Evolutionary conservation across 2,797 vertebrate genomes (phyloP), one percentile per base, ranked within the genome.

Genomic region (Enteromius mattozi): DNA sequence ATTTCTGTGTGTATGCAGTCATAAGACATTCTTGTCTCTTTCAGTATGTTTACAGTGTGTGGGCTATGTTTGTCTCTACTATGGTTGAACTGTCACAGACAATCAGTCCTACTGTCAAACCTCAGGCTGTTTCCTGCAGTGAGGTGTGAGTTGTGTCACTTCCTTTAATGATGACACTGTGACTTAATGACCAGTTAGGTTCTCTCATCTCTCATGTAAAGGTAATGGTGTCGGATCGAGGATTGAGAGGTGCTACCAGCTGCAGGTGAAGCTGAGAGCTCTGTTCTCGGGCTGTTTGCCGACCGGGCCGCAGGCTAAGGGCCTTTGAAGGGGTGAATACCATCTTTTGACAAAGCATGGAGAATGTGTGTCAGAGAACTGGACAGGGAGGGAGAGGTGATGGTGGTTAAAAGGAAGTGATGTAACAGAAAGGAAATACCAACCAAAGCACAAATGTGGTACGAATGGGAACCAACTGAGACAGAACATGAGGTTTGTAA

Each of bases 301-400:
- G 94, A 97, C 97, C 97, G 97, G 98, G 98, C 97, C 98, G 98
- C 98, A 99, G 98, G 98, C 98, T 99, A 98, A 96, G 96, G 97
- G 98, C 97, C 98, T 99, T 99, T 99, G 98, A 99, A 99, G 98
- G 98, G 98, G 98, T 97, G 98, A 99, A 99, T 98, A 97, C 98
- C 98, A 99, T 99, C 98, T 99, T 99, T 98, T 97, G 96, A 99
- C 96, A 96, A 96, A 97, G 96, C 94, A 97, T 97, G 96, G 96
- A 93, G 93, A 91, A 96, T 96, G 97, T 96, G 97, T 84, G 82
- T 90, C 86, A 91, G 91, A 94, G 88, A 89, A 88, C 80, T 87
- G 90, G 83, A 84, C 76, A 85, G 76, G 40, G 65, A 66, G 86
- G 78, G 59, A 90, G 88, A 27, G 75, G 80, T 47, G 83, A 88